Conservation (phyloP, 2,888 invertebrate genomes). For the Diplolepis rosae region DNA sequence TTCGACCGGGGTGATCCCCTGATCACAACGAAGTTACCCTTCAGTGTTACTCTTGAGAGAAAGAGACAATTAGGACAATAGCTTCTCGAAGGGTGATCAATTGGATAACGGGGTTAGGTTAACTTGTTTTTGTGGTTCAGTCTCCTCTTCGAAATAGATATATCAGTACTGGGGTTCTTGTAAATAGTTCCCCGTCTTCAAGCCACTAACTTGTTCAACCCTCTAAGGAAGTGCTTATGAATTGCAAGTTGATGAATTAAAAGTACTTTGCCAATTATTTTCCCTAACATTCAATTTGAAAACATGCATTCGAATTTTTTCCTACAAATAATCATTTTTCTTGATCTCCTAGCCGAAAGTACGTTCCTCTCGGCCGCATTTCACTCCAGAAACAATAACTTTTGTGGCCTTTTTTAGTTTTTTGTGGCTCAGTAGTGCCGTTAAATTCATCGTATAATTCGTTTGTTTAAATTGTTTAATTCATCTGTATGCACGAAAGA, state of each 20-base stretch:
- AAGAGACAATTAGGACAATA: constrained; percentile 66
- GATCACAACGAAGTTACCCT: constrained; percentile 14
- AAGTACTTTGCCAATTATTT: background rate
- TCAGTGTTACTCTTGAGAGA: constrained; percentile 26
- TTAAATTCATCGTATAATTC: no score
- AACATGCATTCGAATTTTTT: no score
- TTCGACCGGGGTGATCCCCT: background rate
- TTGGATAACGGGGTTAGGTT: constrained; percentile 64
- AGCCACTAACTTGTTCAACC: background rate
- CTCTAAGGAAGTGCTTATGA: background rate
- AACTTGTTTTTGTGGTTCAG: constrained; percentile 62
- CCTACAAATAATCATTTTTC: no score
- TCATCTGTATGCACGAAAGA: no score
- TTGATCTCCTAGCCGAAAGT: no score
- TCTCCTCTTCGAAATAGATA: constrained; percentile 13
- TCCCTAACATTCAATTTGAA: no score
- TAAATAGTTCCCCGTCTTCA: background rate
- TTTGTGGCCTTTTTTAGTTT: no score
- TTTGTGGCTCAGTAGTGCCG: no score
- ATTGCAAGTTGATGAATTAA: constrained; percentile 3
- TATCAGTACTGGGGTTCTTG: constrained; percentile 20
- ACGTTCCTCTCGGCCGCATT: no score
- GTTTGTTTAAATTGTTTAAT: no score
- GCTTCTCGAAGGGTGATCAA: constrained; percentile 64
- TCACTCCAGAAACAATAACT: no score